Percentiles rank a stretch among this genome's conserved stretches.
Conservation (phyloP, 2,113 vertebrate species). For the rabbit (Oryctolagus cuniculus) region DNA sequence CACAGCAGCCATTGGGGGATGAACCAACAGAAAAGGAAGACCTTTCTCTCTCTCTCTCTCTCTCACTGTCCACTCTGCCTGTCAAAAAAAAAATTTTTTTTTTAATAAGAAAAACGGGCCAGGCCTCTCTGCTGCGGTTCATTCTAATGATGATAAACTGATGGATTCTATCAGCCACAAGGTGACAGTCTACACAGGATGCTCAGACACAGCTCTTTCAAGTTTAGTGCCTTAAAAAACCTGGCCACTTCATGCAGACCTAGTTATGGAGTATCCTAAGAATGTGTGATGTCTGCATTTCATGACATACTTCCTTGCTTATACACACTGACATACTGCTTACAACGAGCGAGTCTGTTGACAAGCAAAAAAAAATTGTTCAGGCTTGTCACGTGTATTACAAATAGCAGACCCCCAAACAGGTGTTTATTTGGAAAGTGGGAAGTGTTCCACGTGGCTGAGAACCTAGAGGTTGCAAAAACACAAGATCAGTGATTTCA, state of each 20-base stretch:
- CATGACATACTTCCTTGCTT: background rate
- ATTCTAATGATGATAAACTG: background rate
- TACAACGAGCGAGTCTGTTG: background rate
- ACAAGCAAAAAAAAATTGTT: background rate
- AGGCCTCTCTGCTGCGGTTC: background rate
- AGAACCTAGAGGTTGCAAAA: background rate
- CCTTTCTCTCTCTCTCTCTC: too few species aligned
- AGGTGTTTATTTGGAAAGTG: background rate
- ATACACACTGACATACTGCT: background rate
- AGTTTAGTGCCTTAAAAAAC: constrained; percentile 23
- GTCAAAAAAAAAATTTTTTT: background rate
- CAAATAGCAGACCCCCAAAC: background rate
- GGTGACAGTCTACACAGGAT: background rate
- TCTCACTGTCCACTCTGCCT: too few species aligned
- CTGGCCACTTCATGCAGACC: background rate
- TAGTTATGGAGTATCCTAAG: background rate
- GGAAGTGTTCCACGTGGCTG: background rate
- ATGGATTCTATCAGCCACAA: background rate
- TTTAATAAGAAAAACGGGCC: background rate
- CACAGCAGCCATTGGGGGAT: too few species aligned
- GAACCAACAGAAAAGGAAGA: too few species aligned
- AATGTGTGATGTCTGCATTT: background rate
- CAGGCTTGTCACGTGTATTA: background rate
- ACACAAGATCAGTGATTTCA: background rate
- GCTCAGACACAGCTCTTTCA: background rate